These are phyloP conservation scores for Drosophila grimshawi DNA, from an alignment of 1,140 invertebrate species.

Conservation along the genomic window DNA sequence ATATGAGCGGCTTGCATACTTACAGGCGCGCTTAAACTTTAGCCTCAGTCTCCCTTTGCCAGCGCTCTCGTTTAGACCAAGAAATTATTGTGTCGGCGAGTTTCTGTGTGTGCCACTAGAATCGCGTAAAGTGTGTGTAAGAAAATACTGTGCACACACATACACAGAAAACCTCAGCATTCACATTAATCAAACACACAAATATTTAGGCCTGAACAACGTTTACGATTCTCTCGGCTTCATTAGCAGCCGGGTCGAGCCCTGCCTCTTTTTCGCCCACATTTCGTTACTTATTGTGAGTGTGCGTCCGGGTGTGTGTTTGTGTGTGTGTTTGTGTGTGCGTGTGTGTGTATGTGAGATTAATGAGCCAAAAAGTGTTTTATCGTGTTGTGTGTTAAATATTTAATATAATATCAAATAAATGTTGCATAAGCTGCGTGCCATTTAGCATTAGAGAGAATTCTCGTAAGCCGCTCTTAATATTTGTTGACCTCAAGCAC, in stretches of 20 bases:
- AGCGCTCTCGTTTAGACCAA: constrained; percentile 57
- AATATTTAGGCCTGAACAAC: constrained; percentile 19
- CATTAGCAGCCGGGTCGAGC: constrained; percentile 54
- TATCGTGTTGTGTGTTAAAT: constrained; percentile 80
- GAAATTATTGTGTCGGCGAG: constrained; percentile 19
- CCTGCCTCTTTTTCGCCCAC: constrained; percentile 3
- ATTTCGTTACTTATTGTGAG: no score
- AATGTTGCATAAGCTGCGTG: constrained; percentile 75
- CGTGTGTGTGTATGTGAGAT: constrained; percentile 48
- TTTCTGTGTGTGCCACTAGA: constrained; percentile 10
- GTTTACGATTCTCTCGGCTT: constrained; percentile 42
- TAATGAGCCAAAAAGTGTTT: constrained; percentile 82
- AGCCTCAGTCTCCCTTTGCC: constrained; percentile 71
- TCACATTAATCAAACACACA: constrained; percentile 42
- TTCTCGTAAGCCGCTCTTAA: constrained; percentile 11
- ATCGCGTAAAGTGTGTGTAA: constrained; percentile 35
- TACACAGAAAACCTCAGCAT: constrained; percentile 23
- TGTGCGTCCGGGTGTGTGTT: constrained; percentile 8
- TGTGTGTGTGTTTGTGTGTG: constrained; percentile 6
- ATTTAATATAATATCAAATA: constrained; percentile 80
- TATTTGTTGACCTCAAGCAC: constrained; percentile 29
- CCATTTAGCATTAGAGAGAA: constrained; percentile 49
- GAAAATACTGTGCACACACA: not conserved
- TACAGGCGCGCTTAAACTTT: constrained; percentile 40
- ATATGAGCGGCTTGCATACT: constrained; percentile 56